Evolutionary conservation across 2,888 invertebrate genomes (phyloP), one percentile per base, ranked within the genome.

Genomic region (Synanthedon vespiformis): DNA sequence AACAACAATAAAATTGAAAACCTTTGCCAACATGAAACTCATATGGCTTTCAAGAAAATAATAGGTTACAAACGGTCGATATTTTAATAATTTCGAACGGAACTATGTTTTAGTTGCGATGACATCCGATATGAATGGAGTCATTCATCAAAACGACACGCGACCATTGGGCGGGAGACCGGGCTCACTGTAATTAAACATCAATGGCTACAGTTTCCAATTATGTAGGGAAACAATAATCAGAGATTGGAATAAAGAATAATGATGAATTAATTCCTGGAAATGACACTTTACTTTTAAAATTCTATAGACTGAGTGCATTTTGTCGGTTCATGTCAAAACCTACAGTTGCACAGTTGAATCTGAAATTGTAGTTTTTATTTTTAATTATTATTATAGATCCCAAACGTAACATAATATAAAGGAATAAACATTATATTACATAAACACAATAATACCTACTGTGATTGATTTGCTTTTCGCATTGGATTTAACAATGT

Each of bases 391-490:
- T 22, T 22, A 22, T 22, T 22, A 22, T 5, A 22, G 5, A 1
- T 5, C 22, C 4, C 22, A 22, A 1, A 22, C 22, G 4, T 22
- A 22, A 22, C 22, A 22, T 10, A 34, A 8, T 34, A 34, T 34
- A 34, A 10, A 2, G 10, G 34, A 10, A 34, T 10, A 34, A 34
- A 6, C 34, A 34, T 34, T 34, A 34, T 34, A 34, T 34, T 34
- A 34, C 10, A 34, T 34, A 8, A 34, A 34, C 10, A 34, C 8
- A 34, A 34, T 34, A 12, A 48, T 48, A 48, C 48, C 6, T 48
- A 48, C 48, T n/a, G n/a, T 70, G 74, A 74, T 75, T 71, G 69
- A 77, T 77, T 71, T 67, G 66, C 67, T 70, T 70, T 69, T 66
- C 62, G 67, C 67, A 69, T 72, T 67, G 60, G 65, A 65, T 65